Percentiles rank a stretch among this genome's conserved stretches.
phyloP scores from a whole-genome alignment of 2,113 vertebrate species.

The Protobothrops mucrosquamatus region DNA sequence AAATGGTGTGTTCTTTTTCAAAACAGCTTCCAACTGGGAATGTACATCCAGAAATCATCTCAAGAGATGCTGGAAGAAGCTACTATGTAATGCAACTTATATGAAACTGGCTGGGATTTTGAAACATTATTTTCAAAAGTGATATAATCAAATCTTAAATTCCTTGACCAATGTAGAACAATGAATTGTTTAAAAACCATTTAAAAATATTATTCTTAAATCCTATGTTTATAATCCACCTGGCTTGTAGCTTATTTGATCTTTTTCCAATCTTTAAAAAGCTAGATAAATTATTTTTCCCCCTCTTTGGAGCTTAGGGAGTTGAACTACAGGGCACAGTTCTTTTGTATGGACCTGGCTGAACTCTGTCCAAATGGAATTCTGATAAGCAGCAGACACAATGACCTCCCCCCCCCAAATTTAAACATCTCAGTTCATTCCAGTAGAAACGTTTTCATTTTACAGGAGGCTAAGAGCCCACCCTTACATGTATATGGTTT shows the following conservation, averaged over 20 bases:
- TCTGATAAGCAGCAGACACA: conserved; percentile 13
- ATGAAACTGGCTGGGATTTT: neutral
- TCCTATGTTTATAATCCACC: neutral
- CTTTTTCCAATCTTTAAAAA: conserved; percentile 23
- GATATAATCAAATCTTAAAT: neutral
- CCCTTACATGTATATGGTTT: conserved; percentile 30
- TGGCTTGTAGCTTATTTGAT: neutral
- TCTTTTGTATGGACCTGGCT: conserved; percentile 9
- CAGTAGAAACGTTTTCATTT: conserved; percentile 45
- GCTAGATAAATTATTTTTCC: conserved; percentile 13
- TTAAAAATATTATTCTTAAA: neutral
- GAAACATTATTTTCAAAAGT: neutral
- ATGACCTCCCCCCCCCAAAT: conserved; percentile 9
- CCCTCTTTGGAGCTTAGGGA: conserved; percentile 23
- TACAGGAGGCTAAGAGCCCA: conserved; percentile 43
- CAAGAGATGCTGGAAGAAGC: neutral
- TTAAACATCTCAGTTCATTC: conserved; percentile 36
- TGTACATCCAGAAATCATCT: neutral
- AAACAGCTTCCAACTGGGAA: neutral
- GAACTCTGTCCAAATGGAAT: conserved; percentile 8
- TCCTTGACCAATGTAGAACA: neutral
- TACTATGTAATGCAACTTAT: neutral
- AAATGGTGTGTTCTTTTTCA: neutral
- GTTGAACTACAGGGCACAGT: conserved; percentile 6
- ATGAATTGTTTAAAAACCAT: neutral